Evolutionary conservation across 2,888 invertebrate genomes (phyloP).

Genomic region (Aquatica leii): DNA sequence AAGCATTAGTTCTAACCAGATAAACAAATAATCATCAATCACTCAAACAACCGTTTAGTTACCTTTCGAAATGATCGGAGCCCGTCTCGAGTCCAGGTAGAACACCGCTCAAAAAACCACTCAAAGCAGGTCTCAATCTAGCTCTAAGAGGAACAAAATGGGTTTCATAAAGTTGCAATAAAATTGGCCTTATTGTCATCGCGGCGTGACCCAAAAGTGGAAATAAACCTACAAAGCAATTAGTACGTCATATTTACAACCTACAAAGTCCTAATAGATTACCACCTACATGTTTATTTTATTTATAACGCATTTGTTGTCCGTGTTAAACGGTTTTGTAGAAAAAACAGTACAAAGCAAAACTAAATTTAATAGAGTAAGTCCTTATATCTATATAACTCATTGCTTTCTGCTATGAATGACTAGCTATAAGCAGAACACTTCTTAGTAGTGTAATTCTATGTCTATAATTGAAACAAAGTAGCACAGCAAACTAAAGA

Average conservation of each 20-base stretch:
- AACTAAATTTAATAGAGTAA: too few relatives aligned
- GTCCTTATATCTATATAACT: too few relatives aligned
- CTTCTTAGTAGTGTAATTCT: too few relatives aligned
- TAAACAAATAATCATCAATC: not conserved
- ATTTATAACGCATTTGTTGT: not conserved
- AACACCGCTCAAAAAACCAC: constrained; percentile 88
- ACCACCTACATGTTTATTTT: not conserved
- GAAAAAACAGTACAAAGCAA: too few relatives aligned
- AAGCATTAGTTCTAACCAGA: constrained; percentile 64
- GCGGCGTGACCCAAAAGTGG: constrained; percentile 89
- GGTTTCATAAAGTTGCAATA: constrained; percentile 85
- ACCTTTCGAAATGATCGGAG: constrained; percentile 82
- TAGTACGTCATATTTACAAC: not conserved
- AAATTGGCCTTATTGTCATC: constrained; percentile 85
- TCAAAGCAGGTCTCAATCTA: constrained; percentile 78
- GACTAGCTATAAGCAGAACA: too few relatives aligned
- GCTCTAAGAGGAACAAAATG: constrained; percentile 86
- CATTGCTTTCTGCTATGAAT: too few relatives aligned
- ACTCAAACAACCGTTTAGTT: too few relatives aligned
- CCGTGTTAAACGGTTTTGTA: too few relatives aligned
- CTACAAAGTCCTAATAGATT: not conserved
- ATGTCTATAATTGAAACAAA: too few relatives aligned
- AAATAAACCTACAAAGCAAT: constrained; percentile 71
- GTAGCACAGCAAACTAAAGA: too few relatives aligned
- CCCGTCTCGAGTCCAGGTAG: constrained; percentile 89